Conservation (phyloP, 2,113 vertebrate species). For the Neoarius graeffei region DNA sequence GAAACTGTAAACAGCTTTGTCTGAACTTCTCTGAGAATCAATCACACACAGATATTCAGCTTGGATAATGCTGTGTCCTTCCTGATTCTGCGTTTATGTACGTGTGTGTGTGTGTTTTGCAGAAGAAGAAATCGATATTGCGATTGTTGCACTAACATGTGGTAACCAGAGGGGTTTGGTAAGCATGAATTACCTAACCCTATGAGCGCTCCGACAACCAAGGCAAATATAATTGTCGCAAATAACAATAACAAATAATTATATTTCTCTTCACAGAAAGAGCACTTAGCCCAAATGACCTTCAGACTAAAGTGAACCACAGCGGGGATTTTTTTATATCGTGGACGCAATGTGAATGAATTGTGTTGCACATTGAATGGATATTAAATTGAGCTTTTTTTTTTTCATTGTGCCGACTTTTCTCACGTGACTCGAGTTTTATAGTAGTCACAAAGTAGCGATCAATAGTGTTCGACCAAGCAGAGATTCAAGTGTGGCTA, state of each 20-base stretch:
- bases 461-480: neutral
- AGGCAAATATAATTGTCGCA: constrained; percentile 14
- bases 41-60: neutral
- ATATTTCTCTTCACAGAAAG: neutral
- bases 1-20: neutral
- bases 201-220: constrained; percentile 6
- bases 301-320: neutral
- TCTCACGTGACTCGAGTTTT: neutral
- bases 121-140: neutral
- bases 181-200: neutral
- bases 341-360: neutral
- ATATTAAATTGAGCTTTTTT: neutral
- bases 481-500: neutral
- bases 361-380: neutral
- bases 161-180: neutral
- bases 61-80: constrained; percentile 13
- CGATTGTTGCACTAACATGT: constrained; percentile 9
- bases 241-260: constrained; percentile 6
- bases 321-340: neutral
- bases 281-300: neutral
- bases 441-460: neutral
- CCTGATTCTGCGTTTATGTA: neutral
- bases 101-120: neutral
- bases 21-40: neutral
- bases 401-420: neutral